Conservation (phyloP, 2,113 vertebrate genomes). For the Chamaea fasciata region DNA sequence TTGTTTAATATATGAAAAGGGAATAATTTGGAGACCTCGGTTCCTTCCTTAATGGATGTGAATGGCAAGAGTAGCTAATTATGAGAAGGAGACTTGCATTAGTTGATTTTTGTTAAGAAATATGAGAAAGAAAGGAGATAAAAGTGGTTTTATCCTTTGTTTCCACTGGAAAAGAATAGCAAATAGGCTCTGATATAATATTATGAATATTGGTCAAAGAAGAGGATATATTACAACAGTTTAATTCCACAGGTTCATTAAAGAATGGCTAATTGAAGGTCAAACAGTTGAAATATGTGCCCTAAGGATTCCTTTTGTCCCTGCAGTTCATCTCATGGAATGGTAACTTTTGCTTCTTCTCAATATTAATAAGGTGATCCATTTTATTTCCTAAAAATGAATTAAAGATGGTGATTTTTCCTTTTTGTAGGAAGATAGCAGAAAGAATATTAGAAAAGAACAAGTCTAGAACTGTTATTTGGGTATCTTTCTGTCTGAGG, state of each 20-base stretch:
- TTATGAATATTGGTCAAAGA: background rate
- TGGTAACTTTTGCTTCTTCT: background rate
- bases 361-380: background rate
- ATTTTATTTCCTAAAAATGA: conserved; percentile 9
- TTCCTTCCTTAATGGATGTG: background rate
- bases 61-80: background rate
- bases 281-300: background rate
- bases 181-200: background rate
- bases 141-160: background rate
- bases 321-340: background rate
- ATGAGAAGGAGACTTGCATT: background rate
- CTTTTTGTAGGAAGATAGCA: background rate
- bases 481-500: background rate
- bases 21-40: background rate
- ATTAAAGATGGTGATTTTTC: background rate
- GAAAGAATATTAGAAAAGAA: background rate
- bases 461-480: background rate
- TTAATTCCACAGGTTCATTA: background rate
- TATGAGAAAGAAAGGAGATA: background rate
- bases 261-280: background rate
- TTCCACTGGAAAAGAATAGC: background rate
- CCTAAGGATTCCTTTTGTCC: background rate
- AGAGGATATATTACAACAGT: background rate
- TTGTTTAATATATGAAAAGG: background rate
- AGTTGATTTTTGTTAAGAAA: background rate